Conservation (phyloP, 2,888 invertebrate genomes). For the Ochropleura plecta region DNA sequence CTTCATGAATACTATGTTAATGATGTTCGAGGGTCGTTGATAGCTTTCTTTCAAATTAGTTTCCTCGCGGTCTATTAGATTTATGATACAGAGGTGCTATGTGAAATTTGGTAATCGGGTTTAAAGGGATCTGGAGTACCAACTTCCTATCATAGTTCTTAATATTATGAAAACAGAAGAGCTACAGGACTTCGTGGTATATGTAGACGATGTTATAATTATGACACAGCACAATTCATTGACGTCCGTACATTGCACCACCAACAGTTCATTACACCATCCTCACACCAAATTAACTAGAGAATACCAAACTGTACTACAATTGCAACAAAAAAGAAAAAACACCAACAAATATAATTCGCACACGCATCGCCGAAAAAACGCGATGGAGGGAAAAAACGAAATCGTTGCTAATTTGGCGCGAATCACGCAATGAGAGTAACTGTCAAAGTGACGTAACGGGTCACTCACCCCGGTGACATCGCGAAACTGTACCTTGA, state of each 20-base stretch:
- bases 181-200: neutral
- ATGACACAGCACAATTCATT: neutral
- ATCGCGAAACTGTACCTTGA: conserved; percentile 53
- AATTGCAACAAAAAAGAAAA: conserved; percentile 31
- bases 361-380: conserved; percentile 54
- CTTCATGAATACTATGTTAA: neutral
- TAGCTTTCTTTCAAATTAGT: neutral
- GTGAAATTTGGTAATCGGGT: neutral
- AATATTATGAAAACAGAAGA: neutral
- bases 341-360: conserved; percentile 36
- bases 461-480: conserved; percentile 58
- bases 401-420: conserved; percentile 63
- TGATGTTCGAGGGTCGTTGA: neutral
- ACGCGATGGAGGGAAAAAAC: conserved; percentile 52
- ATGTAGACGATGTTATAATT: neutral
- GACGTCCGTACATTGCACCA: conserved; percentile 21
- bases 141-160: neutral
- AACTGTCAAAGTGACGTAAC: conserved; percentile 65
- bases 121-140: neutral
- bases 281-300: conserved; percentile 19
- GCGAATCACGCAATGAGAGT: conserved; percentile 63
- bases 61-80: too few species aligned
- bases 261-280: conserved; percentile 34
- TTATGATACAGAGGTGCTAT: neutral
- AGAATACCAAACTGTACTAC: conserved; percentile 38